Conservation (phyloP, 2,888 invertebrate species). For the Tetragnatha montana region DNA sequence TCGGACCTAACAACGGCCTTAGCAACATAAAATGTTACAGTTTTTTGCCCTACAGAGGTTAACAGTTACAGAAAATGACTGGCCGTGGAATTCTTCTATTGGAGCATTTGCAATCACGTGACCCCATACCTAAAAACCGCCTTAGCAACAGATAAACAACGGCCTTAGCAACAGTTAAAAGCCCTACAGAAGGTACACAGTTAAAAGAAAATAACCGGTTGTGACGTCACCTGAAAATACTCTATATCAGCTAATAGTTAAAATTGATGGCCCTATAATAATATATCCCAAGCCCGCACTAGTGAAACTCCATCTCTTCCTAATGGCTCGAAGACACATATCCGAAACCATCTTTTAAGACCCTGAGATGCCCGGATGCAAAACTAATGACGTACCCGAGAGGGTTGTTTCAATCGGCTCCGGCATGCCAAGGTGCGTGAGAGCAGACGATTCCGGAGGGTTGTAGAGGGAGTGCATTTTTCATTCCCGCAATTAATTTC, state of each 20-base stretch:
- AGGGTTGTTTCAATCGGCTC: constrained; percentile 32
- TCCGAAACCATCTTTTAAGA: background rate
- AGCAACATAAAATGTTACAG: no score
- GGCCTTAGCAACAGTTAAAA: no score
- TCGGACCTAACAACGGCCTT: no score
- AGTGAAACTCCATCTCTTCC: background rate
- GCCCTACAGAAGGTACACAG: no score
- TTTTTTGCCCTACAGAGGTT: no score
- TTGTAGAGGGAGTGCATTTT: background rate
- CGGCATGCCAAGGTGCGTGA: constrained; percentile 44
- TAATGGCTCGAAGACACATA: constrained; percentile 3
- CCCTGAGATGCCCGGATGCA: background rate
- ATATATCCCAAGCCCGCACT: background rate
- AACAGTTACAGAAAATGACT: no score
- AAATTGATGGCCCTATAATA: background rate
- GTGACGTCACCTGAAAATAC: no score
- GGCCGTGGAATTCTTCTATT: no score
- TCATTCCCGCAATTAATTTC: background rate
- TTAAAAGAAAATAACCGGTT: no score
- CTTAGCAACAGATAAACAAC: no score
- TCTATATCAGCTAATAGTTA: background rate
- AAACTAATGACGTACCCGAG: background rate
- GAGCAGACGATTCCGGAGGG: constrained; percentile 10
- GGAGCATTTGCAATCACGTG: no score
- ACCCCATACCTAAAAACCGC: no score